Evolutionary conservation across 2,888 invertebrate species (phyloP), one percentile per base, ranked within the genome.

Genomic region (Operophtera brumata): DNA sequence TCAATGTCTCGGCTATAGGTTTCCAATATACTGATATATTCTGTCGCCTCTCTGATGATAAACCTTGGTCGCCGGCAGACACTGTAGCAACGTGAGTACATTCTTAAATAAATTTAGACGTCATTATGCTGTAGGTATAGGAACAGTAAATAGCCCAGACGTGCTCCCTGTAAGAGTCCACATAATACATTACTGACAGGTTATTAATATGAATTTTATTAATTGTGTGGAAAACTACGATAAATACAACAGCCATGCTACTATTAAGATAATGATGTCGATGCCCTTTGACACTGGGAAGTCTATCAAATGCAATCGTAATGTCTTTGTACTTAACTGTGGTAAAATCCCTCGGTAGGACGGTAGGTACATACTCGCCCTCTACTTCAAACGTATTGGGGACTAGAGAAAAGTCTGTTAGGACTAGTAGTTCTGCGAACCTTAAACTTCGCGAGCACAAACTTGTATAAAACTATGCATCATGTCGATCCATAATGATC

Each of bases 31-130:
- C 46, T 6, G 71, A 71, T 2, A 55, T 57, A 5, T 71, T 59
- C 47, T 75, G 75, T 47, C 66, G 76, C 6, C 54, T 77, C 6
- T 69, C 69, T 5, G 53, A 68, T 37, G 76, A 76, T 47, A 76
- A 73, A 26, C 71, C 72, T 1, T 72, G 66, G 68, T 66, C 63
- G 6, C 45, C 70, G 5, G 73, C 66, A 1, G 75, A 77, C 54
- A 67, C 64, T 11, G 51, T 67, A 6, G 65, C 68, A 12, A 37
- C 67, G 76, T 74, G 57, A 69, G 72, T 70, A n/a, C n/a, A 37
- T 34, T 40, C 2, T 4, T 20, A 20, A 20, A 2, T 3, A 3
- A 20, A 20, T 20, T 20, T 3, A 20, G 20, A 20, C 20, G 20
- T 20, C 20, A 20, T 4, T 2, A 3, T 20, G 4, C 20, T 20